Base-by-base conservation (phyloP, 1,140 invertebrate species). In the Drosophila orena region DNA sequence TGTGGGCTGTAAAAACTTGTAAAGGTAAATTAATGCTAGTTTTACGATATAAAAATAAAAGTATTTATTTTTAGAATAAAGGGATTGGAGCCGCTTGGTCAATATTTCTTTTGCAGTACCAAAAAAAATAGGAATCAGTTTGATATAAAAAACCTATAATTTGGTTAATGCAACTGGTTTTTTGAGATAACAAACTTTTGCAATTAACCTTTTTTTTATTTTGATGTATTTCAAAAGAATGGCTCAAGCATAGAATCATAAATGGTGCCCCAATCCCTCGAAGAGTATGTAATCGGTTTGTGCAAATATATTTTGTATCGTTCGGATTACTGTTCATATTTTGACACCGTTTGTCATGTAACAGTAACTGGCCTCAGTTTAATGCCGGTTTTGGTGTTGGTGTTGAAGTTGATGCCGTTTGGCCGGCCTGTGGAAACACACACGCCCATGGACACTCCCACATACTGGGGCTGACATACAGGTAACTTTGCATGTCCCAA, bases 331-430 rank as follows among this genome's bases (percentile, higher is more conserved):
- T 80, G 55, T 66, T 60, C 64, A 72, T 70, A 80, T 81, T 77
- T 79, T 79, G 81, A 83, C 80, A 83, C 74, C 81, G 66, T 70
- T 62, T 81, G 78, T 73, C 74, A 75, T 88, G 81, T 85, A 84
- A 86, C 69, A 69, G 72, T 85, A 84, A 77, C 66, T 85, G 77
- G 66, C 34, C 58, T 43, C 76, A 57, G 58, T 76, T 84, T 55
- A 77, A 68, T 68, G 47, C 53, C 65, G 65, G 44, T 79, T 74
- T 64, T 73, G 77, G 59, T 79, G 77, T 80, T 80, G 68, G 50
- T 71, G 80, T 66, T 78, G 62, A 58, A 76, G 64, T 42, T 76
- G 65, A 72, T 69, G 79, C 44, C 69, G 76, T 65, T 78, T 47
- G 37, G 46, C 42, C 24, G 35, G 37, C 56, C 62, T 17, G 47